These are phyloP conservation scores for Synodontis membranacea DNA, from an alignment of 2,113 vertebrate species.

Conservation along the genomic window DNA sequence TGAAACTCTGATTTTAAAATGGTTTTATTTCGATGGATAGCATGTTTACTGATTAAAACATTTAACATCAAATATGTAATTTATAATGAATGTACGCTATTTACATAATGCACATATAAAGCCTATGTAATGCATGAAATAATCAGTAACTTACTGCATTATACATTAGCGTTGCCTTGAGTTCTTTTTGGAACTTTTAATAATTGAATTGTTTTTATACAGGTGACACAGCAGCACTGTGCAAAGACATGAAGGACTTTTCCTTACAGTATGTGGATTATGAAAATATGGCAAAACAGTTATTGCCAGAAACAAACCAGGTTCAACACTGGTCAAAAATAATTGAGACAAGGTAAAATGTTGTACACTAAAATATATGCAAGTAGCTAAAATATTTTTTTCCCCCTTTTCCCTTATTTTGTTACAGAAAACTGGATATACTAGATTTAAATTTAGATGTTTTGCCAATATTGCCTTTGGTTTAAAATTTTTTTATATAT, in stretches of 20 bases:
- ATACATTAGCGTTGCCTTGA: not conserved
- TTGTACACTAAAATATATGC: not conserved
- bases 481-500: no score
- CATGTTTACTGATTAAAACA: not conserved
- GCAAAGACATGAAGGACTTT: slow-evolving; percentile 78
- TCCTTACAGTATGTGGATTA: slow-evolving; percentile 76
- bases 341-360: slow-evolving; percentile 74
- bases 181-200: slow-evolving; percentile 1
- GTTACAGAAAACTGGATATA: not conserved
- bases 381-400: not conserved
- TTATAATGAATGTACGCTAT: not conserved
- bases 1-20: not conserved
- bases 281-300: slow-evolving; percentile 75
- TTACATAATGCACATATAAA: not conserved
- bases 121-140: not conserved
- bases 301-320: slow-evolving; percentile 74
- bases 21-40: not conserved
- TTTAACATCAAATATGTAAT: not conserved
- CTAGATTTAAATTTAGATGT: not conserved
- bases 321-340: slow-evolving; percentile 83
- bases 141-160: not conserved
- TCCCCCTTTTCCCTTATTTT: not conserved
- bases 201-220: slow-evolving; percentile 8
- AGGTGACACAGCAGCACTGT: slow-evolving; percentile 75
- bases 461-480: not conserved